These are phyloP conservation scores for Agapostemon virescens DNA, from an alignment of 2,888 invertebrate species.

Conservation along the genomic window DNA sequence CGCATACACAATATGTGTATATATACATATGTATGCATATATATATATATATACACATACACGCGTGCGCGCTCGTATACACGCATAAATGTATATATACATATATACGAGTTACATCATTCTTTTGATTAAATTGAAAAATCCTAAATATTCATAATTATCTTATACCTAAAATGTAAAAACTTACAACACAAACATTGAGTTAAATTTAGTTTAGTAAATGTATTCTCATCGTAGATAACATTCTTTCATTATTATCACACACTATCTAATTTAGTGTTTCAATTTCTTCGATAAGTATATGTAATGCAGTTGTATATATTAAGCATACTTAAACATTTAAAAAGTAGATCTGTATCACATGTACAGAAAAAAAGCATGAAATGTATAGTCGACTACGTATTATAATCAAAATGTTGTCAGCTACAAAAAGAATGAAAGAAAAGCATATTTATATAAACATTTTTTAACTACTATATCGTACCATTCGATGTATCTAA, in stretches of 20 bases:
- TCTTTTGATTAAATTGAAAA: constrained; percentile 75
- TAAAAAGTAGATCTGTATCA: constrained; percentile 45
- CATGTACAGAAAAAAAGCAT: constrained; percentile 45
- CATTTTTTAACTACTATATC: constrained; percentile 54
- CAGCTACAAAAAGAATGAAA: constrained; percentile 38
- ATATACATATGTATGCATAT: background rate
- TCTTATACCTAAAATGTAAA: constrained; percentile 67
- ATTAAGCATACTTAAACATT: constrained; percentile 60
- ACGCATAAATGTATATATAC: background rate
- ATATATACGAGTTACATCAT: constrained; percentile 54
- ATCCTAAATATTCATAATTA: constrained; percentile 70
- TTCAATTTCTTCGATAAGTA: constrained; percentile 56
- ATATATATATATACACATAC: background rate
- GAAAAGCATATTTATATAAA: constrained; percentile 51
- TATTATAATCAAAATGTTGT: constrained; percentile 38
- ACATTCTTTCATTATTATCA: constrained; percentile 57
- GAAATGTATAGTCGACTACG: constrained; percentile 48
- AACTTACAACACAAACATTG: constrained; percentile 66
- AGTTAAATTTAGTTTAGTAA: constrained; percentile 57
- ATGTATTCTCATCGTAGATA: constrained; percentile 58
- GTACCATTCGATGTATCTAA: constrained; percentile 56
- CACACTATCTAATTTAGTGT: constrained; percentile 60
- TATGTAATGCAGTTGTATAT: constrained; percentile 44
- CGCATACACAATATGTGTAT: background rate
- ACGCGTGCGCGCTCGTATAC: background rate